Evolutionary conservation across 2,888 invertebrate genomes (phyloP).

Genomic region (Allophyes oxyacanthae): DNA sequence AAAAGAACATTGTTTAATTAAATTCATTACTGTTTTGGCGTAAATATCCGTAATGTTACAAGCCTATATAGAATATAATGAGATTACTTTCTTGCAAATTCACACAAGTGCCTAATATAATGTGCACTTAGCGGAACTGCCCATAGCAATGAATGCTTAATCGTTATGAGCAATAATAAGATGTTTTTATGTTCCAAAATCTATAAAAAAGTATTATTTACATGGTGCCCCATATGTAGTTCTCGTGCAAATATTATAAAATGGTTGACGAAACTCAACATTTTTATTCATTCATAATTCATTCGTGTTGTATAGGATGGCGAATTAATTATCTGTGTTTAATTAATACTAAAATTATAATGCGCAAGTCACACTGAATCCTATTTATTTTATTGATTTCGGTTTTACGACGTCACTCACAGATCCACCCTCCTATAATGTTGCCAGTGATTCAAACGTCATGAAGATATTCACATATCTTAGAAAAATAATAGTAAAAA

Average conservation of each 20-base stretch:
- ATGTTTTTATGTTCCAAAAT: constrained; percentile 1
- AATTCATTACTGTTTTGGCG: not conserved
- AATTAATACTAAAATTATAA: no score
- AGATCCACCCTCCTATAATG: no score
- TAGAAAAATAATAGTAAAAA: constrained; percentile 6
- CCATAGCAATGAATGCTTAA: not conserved
- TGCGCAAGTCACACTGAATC: no score
- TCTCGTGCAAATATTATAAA: constrained; percentile 1
- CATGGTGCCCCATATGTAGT: not conserved
- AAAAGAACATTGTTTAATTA: no score
- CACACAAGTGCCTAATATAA: constrained; percentile 44
- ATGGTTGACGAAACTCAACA: not conserved
- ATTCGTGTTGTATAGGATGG: no score
- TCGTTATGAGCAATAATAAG: constrained; percentile 8
- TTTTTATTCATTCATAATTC: not conserved
- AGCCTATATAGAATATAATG: constrained; percentile 6
- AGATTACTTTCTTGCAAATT: constrained; percentile 32
- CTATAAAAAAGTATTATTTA: constrained; percentile 19
- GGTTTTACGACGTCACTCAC: no score
- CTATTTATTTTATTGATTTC: no score
- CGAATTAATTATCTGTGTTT: no score
- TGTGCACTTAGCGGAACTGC: constrained; percentile 20
- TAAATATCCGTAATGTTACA: constrained; percentile 7
- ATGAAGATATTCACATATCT: no score
- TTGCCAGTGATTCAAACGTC: no score